These are phyloP conservation scores for Poecilia latipinna DNA, from an alignment of 2,113 vertebrate genomes.

Conservation along the genomic window DNA sequence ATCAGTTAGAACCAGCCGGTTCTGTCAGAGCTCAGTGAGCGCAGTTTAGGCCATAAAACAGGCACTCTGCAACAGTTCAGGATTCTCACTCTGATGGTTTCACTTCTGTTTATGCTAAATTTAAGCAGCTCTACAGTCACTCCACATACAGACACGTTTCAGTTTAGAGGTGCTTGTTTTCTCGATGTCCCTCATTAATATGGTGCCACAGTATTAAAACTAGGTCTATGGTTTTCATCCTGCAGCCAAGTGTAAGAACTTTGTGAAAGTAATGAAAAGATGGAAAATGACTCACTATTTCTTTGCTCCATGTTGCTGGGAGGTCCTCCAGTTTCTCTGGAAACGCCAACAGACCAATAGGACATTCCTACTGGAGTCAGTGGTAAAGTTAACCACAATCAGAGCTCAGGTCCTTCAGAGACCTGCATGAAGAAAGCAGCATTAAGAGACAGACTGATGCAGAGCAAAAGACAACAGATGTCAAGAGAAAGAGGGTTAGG, in stretches of 20 bases:
- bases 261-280: neutral
- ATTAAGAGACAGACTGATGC: neutral
- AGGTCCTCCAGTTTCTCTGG: constrained; percentile 68
- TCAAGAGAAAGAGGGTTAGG: too few relatives aligned
- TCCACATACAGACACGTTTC: neutral
- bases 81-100: constrained; percentile 21
- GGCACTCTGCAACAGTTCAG: neutral
- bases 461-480: too few relatives aligned
- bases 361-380: constrained; percentile 74
- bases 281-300: constrained; percentile 72
- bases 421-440: constrained; percentile 30
- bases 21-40: neutral
- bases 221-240: too few relatives aligned
- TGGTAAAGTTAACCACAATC: neutral
- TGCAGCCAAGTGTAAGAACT: neutral
- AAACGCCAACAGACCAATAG: constrained; percentile 85
- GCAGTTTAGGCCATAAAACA: neutral
- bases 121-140: neutral
- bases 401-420: constrained; percentile 10
- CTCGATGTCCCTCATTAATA: too few relatives aligned
- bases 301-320: constrained; percentile 73
- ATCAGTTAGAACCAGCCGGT: too few relatives aligned
- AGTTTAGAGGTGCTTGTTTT: neutral
- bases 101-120: constrained; percentile 54
- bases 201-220: too few relatives aligned